Evolutionary conservation across 2,888 invertebrate species (phyloP).

Genomic region (Heliconius ismenius): DNA sequence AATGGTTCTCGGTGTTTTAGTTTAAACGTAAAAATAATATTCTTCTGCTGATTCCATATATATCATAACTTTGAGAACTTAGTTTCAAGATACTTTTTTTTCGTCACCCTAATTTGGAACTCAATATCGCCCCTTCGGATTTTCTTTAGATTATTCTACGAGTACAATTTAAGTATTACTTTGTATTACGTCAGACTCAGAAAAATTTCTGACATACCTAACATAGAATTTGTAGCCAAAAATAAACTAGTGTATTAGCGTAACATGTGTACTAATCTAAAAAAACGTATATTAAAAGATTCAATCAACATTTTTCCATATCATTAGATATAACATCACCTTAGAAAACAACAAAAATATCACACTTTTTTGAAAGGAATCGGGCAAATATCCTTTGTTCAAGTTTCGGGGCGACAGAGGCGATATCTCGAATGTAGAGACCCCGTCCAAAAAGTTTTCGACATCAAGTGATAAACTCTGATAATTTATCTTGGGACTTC

Average conservation of each 20-base stretch:
- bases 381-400: conserved; percentile 17
- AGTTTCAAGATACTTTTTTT: no score
- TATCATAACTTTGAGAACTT: no score
- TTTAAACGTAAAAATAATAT: neutral
- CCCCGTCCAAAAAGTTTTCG: conserved; percentile 63
- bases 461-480: conserved; percentile 64
- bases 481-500: conserved; percentile 46
- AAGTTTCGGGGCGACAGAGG: conserved; percentile 17
- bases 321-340: no score
- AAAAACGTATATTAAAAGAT: neutral
- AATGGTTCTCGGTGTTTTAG: neutral
- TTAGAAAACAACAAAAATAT: conserved; percentile 3
- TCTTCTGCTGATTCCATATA: no score
- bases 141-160: no score
- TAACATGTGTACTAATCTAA: neutral
- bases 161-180: no score
- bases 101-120: no score
- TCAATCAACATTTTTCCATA: neutral
- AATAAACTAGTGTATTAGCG: no score
- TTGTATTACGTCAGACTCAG: no score
- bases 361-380: neutral
- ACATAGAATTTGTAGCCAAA: no score
- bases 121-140: no score
- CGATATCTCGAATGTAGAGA: conserved; percentile 65
- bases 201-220: no score